phyloP scores from a whole-genome alignment of 2,888 invertebrate species.

The Phragmatobia fuliginosa region DNA sequence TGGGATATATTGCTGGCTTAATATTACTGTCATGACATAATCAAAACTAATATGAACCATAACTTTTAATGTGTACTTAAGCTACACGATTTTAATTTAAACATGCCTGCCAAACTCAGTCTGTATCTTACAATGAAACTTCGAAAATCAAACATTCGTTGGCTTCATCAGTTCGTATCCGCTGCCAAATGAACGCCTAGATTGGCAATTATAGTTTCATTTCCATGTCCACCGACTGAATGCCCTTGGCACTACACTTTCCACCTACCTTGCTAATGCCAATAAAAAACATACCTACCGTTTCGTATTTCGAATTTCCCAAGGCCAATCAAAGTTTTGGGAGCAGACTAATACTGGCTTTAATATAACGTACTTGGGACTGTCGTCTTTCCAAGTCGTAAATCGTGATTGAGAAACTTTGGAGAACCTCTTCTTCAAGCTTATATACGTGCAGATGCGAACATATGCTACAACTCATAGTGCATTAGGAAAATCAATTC shows the following conservation, averaged over 20 bases:
- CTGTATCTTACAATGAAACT: constrained; percentile 5
- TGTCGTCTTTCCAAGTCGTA: constrained; percentile 31
- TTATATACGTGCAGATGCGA: neutral
- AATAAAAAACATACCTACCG: neutral
- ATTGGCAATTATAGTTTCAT: constrained; percentile 74
- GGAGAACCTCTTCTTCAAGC: constrained; percentile 22
- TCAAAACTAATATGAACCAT: neutral
- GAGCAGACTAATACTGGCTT: constrained; percentile 30
- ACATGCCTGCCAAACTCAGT: neutral
- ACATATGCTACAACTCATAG: neutral
- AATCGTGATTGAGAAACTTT: constrained; percentile 49
- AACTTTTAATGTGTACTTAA: neutral
- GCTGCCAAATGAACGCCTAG: constrained; percentile 59
- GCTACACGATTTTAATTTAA: neutral
- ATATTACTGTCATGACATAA: neutral
- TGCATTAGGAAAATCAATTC: neutral
- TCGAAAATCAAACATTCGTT: constrained; percentile 41
- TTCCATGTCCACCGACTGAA: constrained; percentile 56
- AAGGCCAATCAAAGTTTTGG: constrained; percentile 36
- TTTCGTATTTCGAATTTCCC: constrained; percentile 20
- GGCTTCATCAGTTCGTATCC: constrained; percentile 66
- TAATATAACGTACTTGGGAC: constrained; percentile 42
- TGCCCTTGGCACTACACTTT: constrained; percentile 36
- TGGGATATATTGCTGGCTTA: neutral
- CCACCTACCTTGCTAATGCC: constrained; percentile 21